Conservation (phyloP, 2,113 vertebrate species). For the Ochotona princeps region DNA sequence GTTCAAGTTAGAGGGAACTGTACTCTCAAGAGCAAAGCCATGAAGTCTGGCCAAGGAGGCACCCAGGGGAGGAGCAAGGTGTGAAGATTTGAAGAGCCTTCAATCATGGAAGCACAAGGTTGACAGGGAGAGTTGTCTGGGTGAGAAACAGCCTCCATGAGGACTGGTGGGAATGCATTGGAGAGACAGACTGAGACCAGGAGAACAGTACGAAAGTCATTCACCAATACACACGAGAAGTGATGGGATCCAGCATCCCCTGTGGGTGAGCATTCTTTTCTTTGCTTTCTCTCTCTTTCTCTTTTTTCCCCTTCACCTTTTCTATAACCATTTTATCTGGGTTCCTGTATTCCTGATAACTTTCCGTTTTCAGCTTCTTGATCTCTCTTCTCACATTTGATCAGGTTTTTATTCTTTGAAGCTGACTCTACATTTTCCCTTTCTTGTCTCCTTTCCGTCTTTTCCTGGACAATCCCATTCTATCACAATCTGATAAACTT, state of each 20-base stretch:
- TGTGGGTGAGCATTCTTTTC: neutral
- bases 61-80: neutral
- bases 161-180: no score
- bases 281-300: neutral
- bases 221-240: fast-evolving
- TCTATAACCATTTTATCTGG: neutral
- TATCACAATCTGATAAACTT: neutral
- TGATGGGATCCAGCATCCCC: neutral
- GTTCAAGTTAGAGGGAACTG: neutral
- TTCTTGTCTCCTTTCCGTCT: neutral
- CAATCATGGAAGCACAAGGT: neutral
- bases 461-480: constrained; percentile 3
- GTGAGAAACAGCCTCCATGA: neutral
- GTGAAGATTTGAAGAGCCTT: neutral
- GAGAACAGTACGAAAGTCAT: neutral
- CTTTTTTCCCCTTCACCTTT: neutral
- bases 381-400: neutral
- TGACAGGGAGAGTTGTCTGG: neutral
- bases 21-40: neutral
- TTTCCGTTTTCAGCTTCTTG: neutral
- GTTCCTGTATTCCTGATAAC: neutral
- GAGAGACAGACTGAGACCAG: neutral
- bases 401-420: neutral
- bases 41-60: neutral
- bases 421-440: neutral